Base-by-base conservation (phyloP, 2,888 invertebrate species). In the Hypsopygia costalis region DNA sequence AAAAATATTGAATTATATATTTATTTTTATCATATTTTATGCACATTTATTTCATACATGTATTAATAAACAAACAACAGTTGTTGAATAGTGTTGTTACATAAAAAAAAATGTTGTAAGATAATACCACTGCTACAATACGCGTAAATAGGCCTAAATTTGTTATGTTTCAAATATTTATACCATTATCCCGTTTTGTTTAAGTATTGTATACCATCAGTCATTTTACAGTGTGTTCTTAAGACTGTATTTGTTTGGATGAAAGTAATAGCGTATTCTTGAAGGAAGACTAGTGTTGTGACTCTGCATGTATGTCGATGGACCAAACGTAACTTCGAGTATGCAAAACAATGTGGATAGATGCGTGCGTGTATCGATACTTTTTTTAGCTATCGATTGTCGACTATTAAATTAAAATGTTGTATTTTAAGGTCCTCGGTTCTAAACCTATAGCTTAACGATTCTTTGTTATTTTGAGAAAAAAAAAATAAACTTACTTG, bases 391-490 rank as follows among this genome's bases (percentile, higher is more conserved):
- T 69, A 67, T 68, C 55, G 57, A 63, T 62, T 59, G 51, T 57
- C 53, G 53, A 63, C 54, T 59, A 58, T 50, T 53, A 58, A 58
- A 58, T 64, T 59, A 58, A 46, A 62, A 66, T 61, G 62, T 72
- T 69, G 63, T 57, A 58, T 47, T 32, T 39, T 74, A 71, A 74
- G 68, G 49, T 63, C 73, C 68, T 81, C 68, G 81, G 81, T 85
- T 85, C 64, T 70, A 62, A 83, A 85, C 82, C 80, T 80, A 59
- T 81, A 85, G 81, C 80, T 81, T 78, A 69, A 68, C 41, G 64
- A 73, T 71, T 82, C 73, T 81, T 83, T 83, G 81, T 86, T 87
- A 85, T 79, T 78, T 82, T 81, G 73, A 76, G 59, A 74, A 77
- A 76, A 62, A 63, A 69, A 73, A 72, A 79, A 77, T 80, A 82